Evolutionary conservation across 2,113 vertebrate species (phyloP).

Genomic region (Casuarius casuarius): DNA sequence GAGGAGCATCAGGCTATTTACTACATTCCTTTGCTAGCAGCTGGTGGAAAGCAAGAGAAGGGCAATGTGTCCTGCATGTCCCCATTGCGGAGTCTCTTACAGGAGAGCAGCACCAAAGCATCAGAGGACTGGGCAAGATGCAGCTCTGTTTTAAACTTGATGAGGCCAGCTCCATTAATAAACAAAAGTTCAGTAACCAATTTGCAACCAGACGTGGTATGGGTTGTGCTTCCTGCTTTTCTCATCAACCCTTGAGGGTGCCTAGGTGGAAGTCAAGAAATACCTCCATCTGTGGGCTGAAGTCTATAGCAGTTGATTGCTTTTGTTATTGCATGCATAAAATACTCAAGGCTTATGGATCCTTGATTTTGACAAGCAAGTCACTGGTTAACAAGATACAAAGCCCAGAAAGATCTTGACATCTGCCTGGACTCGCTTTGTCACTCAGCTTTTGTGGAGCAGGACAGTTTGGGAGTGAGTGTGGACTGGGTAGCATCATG

Average conservation of each 20-base stretch:
- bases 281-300: neutral
- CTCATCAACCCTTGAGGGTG: neutral
- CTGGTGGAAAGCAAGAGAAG: neutral
- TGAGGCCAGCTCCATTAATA: neutral
- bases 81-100: neutral
- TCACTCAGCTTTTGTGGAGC: neutral
- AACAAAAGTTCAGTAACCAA: neutral
- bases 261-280: neutral
- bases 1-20: neutral
- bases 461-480: neutral
- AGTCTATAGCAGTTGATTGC: neutral
- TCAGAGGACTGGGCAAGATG: rapidly evolving
- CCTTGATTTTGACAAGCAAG: neutral
- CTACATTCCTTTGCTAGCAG: neutral
- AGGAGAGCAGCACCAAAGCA: neutral
- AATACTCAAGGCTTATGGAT: rapidly evolving
- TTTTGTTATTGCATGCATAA: neutral
- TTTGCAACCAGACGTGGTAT: neutral
- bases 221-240: neutral
- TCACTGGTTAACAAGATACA: neutral
- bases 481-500: rapidly evolving
- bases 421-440: neutral
- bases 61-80: neutral
- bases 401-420: neutral
- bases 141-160: neutral